Base-by-base conservation (phyloP, 2,888 invertebrate species). In the Galerucella nymphaeae region DNA sequence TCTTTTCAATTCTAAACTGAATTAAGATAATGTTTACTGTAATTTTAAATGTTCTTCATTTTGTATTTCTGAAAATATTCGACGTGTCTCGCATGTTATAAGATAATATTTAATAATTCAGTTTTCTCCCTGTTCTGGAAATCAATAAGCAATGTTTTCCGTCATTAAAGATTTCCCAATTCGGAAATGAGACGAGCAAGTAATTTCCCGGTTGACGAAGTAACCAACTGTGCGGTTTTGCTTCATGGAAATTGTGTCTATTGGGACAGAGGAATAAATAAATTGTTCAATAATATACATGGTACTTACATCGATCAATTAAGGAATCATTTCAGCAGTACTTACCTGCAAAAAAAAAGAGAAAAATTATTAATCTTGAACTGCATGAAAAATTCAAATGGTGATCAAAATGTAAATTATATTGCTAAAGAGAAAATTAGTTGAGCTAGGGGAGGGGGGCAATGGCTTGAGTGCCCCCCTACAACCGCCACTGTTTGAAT, bases 191-290 rank as follows among this genome's bases (percentile, higher is more conserved):
- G 58, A 64, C 58, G 58, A 66, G 59, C 64, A 65, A 50, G 65
- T 66, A 58, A 71, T 72, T 72, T 74, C 66, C 71, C 71, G 61
- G 59, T 66, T 67, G 74, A 71, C 74, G 58, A 61, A 68, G 62
- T 70, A 66, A 66, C 57, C 41, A 57, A 57, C 55, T 66, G 57
- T 61, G 68, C 70, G 53, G 68, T 61, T 30, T 38, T 68, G 61
- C 50, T 18, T 50, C 30, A 18, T 53, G 53, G 53, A 53, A 53
- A 53, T 53, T 53, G 53, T 53, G 16, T 53, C 53, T 53, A 53
- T 53, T 10, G 16, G 16, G 53, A 48, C 48, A 6, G 1, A 6
- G n/a, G n/a, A 48, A 48, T 53, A 53, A 18, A 53, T 6, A 53
- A 18, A 16, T 16, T 53, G 8, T 6, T 53, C 10, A 16, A 16